Base-by-base conservation (phyloP, 2,113 vertebrate species). In the Pedetes capensis region DNA sequence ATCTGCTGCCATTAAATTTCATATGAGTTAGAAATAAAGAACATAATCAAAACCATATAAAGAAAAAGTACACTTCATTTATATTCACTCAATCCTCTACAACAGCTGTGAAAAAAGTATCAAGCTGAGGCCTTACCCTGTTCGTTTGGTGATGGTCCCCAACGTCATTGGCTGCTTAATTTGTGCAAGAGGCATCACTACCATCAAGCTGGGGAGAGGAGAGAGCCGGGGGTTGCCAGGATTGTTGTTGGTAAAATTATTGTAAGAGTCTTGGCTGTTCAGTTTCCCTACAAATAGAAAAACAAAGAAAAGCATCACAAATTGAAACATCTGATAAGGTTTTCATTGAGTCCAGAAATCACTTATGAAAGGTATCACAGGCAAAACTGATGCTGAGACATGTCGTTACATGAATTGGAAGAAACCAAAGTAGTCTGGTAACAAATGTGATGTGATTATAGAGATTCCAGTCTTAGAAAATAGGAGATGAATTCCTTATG, bases 111-210 rank as follows among this genome's bases (percentile, higher is more conserved):
- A 0, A 75, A 47, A 53, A 85, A 93, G 47, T 74, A 96, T 55
- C 44, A 61, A 95, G 92, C 39, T 75, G 53, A 49, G 7, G 80
- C 95, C 99, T 99, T 99, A 99, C 99, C 99, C 99, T 2, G 99
- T 99, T 74, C 99, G 99, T 93, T 99, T 99, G 93, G 99, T 99
- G 98, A 99, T 99, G 98, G 99, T 99, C 87, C 99, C 99, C 76
- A 99, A 97, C 22, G 99, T 99, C 99, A 99, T 99, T 83, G 99
- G 99, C 97, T 99, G 99, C 68, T 99, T 99, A 98, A 99, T 99
- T 95, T 99, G 99, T 74, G 99, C 99, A 85, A 99, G 98, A 55
- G 99, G 99, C 88, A 99, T 98, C 92, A 99, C 99, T 49, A 99
- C 99, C 0, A 99, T 99, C 96, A 99, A 97, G 96, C 98, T 99